These are phyloP conservation scores for Sclerodermus sp. DNA, from an alignment of 2,888 invertebrate genomes.

Conservation along the genomic window DNA sequence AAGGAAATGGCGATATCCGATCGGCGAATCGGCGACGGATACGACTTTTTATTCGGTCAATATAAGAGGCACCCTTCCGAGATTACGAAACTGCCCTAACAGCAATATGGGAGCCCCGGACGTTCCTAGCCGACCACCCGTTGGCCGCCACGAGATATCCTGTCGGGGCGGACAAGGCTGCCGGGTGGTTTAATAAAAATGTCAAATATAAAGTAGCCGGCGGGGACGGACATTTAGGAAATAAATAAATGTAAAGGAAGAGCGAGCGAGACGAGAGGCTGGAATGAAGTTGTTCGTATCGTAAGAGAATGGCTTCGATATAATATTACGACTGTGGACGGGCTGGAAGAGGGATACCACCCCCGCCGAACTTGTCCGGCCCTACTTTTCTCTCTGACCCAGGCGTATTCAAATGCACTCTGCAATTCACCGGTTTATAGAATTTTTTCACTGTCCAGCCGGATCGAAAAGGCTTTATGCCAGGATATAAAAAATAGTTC, in stretches of 20 bases:
- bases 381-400: background rate
- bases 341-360: background rate
- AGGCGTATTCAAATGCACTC: constrained; percentile 28
- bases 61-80: constrained; percentile 37
- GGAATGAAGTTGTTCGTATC: constrained; percentile 17
- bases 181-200: constrained; percentile 56
- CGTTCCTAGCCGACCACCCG: constrained; percentile 12
- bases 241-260: constrained; percentile 55
- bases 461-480: too few species aligned
- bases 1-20: constrained; percentile 22
- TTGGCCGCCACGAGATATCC: constrained; percentile 23
- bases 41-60: constrained; percentile 43
- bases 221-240: constrained; percentile 54
- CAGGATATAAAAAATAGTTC: too few species aligned
- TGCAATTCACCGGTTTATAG: constrained; percentile 21
- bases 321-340: constrained; percentile 29
- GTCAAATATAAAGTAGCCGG: constrained; percentile 58
- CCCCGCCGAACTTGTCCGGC: constrained; percentile 9
- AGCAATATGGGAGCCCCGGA: constrained; percentile 39
- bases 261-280: constrained; percentile 18
- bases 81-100: constrained; percentile 49
- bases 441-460: constrained; percentile 18
- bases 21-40: constrained; percentile 31
- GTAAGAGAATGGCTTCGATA: constrained; percentile 32
- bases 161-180: constrained; percentile 28